Percentiles rank a stretch among this genome's conserved stretches.
Evolutionary conservation across 92 coral and sea anemone species (phyloP).

Genomic region (Paragorgia papillata): DNA sequence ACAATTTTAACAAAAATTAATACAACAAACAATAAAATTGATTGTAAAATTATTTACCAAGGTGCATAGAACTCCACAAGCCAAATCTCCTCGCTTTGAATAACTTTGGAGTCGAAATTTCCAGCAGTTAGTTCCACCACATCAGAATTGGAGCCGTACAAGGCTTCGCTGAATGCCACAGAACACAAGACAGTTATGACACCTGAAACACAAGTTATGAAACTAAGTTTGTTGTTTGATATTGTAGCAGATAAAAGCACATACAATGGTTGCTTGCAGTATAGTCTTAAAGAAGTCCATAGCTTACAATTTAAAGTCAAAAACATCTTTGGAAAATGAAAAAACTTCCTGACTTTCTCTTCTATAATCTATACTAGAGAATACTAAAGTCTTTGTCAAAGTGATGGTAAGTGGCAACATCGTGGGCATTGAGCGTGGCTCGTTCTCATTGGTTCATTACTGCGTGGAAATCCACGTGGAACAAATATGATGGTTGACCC

Average conservation of each 20-base stretch:
- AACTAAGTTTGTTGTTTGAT: background rate
- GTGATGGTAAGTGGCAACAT: constrained; percentile 37
- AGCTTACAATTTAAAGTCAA: constrained; percentile 34
- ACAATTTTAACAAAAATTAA: too few species aligned
- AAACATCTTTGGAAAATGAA: constrained; percentile 8
- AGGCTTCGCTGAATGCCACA: constrained; percentile 63
- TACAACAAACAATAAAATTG: too few species aligned
- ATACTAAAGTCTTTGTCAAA: constrained; percentile 30
- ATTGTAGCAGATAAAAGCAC: background rate
- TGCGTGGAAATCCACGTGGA: constrained; percentile 22
- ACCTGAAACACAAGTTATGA: constrained; percentile 60
- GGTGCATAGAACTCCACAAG: constrained; percentile 97
- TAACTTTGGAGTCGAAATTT: constrained; percentile 79
- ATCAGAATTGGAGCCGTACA: constrained; percentile 83
- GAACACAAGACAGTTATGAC: constrained; percentile 52
- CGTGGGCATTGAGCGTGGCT: constrained; percentile 91
- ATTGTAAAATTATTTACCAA: constrained; percentile 60
- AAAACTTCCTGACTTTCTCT: background rate
- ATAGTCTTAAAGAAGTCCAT: constrained; percentile 55
- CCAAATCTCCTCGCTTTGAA: constrained; percentile 89
- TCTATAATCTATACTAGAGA: too few species aligned
- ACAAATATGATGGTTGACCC: background rate
- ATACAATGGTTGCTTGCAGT: constrained; percentile 20
- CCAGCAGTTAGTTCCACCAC: constrained; percentile 89
- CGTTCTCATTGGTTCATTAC: constrained; percentile 80